Percentiles rank a stretch among this genome's conserved stretches.
These are phyloP conservation scores for Macrosiphum euphorbiae DNA, from an alignment of 2,888 invertebrate species.

Conservation along the genomic window DNA sequence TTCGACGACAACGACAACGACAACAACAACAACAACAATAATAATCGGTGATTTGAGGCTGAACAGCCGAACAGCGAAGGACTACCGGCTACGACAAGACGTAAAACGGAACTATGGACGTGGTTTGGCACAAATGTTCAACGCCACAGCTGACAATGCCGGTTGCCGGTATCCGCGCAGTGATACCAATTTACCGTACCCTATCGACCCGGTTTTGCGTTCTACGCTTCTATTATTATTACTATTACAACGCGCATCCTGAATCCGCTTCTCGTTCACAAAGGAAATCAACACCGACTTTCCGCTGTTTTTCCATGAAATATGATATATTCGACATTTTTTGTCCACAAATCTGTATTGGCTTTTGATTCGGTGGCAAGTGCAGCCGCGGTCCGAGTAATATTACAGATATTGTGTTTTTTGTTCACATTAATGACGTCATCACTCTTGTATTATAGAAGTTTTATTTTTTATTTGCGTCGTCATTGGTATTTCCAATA, in stretches of 20 bases:
- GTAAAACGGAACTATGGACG: constrained; percentile 63
- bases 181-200: constrained; percentile 64
- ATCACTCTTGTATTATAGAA: constrained; percentile 11
- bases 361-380: neutral
- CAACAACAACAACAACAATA: neutral
- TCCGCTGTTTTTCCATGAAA: neutral
- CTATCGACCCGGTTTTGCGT: constrained; percentile 64
- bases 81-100: constrained; percentile 52
- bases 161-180: constrained; percentile 64
- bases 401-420: neutral
- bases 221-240: constrained; percentile 18
- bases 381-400: neutral
- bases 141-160: constrained; percentile 64
- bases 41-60: neutral
- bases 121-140: constrained; percentile 62
- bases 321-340: neutral
- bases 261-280: constrained; percentile 53
- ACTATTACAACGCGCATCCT: constrained; percentile 39
- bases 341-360: neutral
- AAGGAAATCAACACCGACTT: constrained; percentile 36
- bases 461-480: neutral
- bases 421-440: constrained; percentile 27
- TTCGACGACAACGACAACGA: neutral
- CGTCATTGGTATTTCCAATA: constrained; percentile 55
- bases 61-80: neutral